Percentiles rank a stretch among this genome's conserved stretches.
Conservation (phyloP, 2,797 vertebrate genomes). For the Phalanger gymnotis region DNA sequence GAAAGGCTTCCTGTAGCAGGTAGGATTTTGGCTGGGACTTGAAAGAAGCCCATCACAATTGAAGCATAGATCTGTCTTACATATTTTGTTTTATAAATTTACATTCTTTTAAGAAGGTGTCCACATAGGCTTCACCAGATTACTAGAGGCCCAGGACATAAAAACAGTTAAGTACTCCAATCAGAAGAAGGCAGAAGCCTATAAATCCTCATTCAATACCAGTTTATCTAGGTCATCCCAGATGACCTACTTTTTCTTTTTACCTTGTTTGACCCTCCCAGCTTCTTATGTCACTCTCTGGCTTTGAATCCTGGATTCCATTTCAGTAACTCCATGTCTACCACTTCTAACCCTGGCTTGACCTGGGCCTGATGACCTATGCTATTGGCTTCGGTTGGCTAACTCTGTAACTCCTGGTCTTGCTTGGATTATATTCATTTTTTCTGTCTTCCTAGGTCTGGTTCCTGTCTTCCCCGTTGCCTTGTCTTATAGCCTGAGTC, state of each 20-base stretch:
- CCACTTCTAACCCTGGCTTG: neutral
- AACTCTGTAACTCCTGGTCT: neutral
- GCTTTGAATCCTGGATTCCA: neutral
- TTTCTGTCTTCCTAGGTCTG: neutral
- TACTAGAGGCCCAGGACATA: neutral
- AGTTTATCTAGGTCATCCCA: neutral
- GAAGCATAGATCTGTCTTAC: neutral
- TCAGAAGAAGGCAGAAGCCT: neutral
- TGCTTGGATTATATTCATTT: neutral
- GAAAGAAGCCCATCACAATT: neutral
- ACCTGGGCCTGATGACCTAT: neutral
- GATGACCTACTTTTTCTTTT: neutral
- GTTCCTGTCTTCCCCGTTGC: neutral
- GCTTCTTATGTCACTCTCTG: neutral
- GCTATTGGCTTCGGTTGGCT: neutral
- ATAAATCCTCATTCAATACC: neutral
- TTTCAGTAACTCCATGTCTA: neutral
- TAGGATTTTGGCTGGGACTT: neutral
- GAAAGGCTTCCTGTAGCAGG: neutral
- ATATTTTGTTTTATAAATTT: neutral
- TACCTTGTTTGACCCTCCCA: neutral
- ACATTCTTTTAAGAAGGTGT: neutral
- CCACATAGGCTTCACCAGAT: neutral
- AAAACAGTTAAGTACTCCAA: neutral
- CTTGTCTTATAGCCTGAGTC: neutral